Evolutionary conservation across 1,140 invertebrate species (phyloP), one percentile per base, ranked within the genome.

Genomic region (Drosophila willistoni): DNA sequence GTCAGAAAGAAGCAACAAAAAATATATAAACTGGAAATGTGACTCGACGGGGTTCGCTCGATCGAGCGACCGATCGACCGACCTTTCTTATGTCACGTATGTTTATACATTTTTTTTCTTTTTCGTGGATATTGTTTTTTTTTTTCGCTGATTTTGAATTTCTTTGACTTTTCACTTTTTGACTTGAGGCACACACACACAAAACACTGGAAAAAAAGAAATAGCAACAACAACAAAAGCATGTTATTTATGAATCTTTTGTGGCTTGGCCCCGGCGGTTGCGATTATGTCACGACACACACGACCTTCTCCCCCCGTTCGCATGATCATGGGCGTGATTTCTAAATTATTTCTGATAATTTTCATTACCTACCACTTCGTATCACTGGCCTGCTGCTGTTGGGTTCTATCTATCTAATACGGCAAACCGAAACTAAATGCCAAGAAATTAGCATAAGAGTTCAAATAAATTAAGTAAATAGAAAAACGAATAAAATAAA

Each of bases 91-190:
- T 73, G 56, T 59, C 56, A 59, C 56, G 56, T 36, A 61, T 55
- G n/a, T 41, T 71, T 36, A 29, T 59, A n/a, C n/a, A 36, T 34
- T 57, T 64, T 64, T 60, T 57, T 14, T 22, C 51, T 29, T 75
- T 62, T 75, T 73, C 42, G 63, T n/a, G n/a, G n/a, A n/a, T n/a
- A 36, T 34, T 57, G 64, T 64, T 60, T 57, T 14, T 22, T 63
- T 29, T 75, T 62, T 75, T 73, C 42, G 63, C 47, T 55, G 36
- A 19, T 42, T 42, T 34, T 47, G 71, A 13, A 47, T 61, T 61
- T 41, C 60, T 75, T 76, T 76, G 42, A 73, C 73, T 73, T 77
- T 77, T 73, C 72, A 76, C 65, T 75, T 76, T 51, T 59, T 39
- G 33, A 39, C 56, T 59, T 59, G 56, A 12, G 33, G n/a, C 56